Conservation (phyloP, 2,888 invertebrate species). For the Furcula furcula region DNA sequence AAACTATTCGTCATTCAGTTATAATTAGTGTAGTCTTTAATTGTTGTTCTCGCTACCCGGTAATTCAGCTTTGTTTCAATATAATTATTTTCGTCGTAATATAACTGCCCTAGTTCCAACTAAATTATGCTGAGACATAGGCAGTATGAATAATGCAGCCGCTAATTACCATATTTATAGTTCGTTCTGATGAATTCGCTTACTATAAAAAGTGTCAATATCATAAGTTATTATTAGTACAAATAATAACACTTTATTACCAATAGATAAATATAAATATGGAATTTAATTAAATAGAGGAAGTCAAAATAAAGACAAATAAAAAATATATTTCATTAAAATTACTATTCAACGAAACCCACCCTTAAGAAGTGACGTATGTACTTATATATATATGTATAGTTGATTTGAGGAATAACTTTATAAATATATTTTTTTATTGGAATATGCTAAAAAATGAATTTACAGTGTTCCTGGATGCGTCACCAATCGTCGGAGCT, state of each 20-base stretch:
- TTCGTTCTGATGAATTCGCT: constrained; percentile 17
- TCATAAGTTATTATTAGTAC: too few species aligned
- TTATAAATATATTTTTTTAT: too few species aligned
- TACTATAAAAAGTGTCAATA: constrained; percentile 14
- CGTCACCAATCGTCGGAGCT: constrained; percentile 69
- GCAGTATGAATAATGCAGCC: constrained; percentile 25
- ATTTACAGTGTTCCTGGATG: constrained; percentile 72
- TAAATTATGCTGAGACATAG: constrained; percentile 26
- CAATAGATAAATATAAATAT: too few species aligned
- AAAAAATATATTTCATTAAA: too few species aligned
- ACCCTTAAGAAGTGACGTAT: too few species aligned
- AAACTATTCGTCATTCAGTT: constrained; percentile 29
- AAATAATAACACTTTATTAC: too few species aligned
- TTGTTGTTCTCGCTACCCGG: constrained; percentile 33
- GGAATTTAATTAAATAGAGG: too few species aligned
- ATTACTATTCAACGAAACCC: too few species aligned
- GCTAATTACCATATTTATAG: constrained; percentile 18
- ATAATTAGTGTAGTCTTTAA: constrained; percentile 28
- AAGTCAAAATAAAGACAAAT: too few species aligned
- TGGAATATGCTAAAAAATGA: too few species aligned
- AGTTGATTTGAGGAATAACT: too few species aligned
- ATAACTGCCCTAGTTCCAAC: constrained; percentile 36
- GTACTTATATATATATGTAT: too few species aligned
- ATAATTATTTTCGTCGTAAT: constrained; percentile 32
- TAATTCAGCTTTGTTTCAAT: constrained; percentile 31